phyloP scores from a whole-genome alignment of 2,113 vertebrate genomes.

The Rhynchopsitta pachyrhyncha region DNA sequence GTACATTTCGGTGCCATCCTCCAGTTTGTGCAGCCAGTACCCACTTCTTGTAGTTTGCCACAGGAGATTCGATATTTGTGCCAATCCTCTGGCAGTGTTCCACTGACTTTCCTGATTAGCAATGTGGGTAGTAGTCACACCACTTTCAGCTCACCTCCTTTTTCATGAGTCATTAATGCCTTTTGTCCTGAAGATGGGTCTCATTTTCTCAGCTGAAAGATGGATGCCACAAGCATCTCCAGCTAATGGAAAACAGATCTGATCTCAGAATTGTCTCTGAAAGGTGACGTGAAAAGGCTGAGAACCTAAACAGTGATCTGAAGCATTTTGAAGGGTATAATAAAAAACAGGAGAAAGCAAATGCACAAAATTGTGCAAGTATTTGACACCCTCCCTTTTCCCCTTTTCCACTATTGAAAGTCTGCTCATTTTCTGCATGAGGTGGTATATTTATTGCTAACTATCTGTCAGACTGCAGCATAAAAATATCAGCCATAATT shows the following conservation, averaged over 20 bases:
- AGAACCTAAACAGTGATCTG: neutral
- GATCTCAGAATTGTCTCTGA: neutral
- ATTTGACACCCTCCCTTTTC: neutral
- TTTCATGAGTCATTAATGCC: neutral
- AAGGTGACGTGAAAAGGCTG: neutral
- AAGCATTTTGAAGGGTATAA: neutral
- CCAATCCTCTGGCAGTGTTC: neutral
- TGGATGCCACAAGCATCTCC: neutral
- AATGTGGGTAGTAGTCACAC: neutral
- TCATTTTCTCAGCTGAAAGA: neutral
- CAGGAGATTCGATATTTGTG: neutral
- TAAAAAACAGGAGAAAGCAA: neutral
- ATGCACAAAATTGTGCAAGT: neutral
- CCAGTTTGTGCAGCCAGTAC: neutral
- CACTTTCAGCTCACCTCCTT: neutral
- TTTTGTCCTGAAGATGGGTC: neutral
- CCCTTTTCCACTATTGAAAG: conserved; percentile 6
- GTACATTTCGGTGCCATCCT: neutral
- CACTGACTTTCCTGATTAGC: neutral
- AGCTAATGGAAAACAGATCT: neutral
- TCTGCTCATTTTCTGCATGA: conserved; percentile 45
- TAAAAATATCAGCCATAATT: conserved; percentile 68
- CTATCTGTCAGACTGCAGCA: conserved; percentile 54
- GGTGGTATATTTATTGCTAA: conserved; percentile 35
- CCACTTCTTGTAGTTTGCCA: neutral